Evolutionary conservation across 2,797 vertebrate species (phyloP).

Genomic region (Phataginus tricuspis): DNA sequence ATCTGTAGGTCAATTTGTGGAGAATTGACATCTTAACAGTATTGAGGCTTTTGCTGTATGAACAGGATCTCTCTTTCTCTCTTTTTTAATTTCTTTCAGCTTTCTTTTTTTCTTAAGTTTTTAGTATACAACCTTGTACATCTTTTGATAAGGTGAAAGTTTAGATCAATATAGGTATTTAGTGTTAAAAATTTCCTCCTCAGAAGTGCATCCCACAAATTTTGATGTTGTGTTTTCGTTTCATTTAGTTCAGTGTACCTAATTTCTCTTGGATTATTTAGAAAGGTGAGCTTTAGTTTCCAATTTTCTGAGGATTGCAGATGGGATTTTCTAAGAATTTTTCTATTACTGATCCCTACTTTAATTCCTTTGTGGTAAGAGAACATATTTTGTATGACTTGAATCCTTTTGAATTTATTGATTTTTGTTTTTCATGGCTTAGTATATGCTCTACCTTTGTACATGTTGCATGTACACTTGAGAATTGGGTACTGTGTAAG

Average conservation of each 20-base stretch:
- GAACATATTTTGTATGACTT: background rate
- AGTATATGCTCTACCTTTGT: background rate
- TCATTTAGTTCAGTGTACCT: background rate
- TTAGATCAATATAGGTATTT: background rate
- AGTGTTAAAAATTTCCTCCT: background rate
- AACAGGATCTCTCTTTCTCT: background rate
- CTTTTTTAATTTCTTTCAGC: background rate
- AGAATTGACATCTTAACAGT: background rate
- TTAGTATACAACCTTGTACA: background rate
- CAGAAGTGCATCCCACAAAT: background rate
- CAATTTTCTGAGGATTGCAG: background rate
- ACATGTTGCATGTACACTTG: background rate
- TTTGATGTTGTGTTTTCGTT: background rate
- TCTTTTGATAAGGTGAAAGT: background rate
- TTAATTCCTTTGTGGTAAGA: background rate
- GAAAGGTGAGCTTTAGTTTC: slow-evolving; percentile 23
- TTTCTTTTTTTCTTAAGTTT: background rate
- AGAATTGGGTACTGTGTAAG: background rate
- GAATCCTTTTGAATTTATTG: background rate
- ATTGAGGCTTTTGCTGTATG: background rate
- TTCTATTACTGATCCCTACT: background rate
- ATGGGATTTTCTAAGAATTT: slow-evolving; percentile 24
- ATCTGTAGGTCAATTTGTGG: background rate
- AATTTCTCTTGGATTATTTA: slow-evolving; percentile 39
- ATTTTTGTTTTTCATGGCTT: background rate